Evolutionary conservation across 2,113 vertebrate species (phyloP).

Genomic region (Cyphomyrus discorhynchus): DNA sequence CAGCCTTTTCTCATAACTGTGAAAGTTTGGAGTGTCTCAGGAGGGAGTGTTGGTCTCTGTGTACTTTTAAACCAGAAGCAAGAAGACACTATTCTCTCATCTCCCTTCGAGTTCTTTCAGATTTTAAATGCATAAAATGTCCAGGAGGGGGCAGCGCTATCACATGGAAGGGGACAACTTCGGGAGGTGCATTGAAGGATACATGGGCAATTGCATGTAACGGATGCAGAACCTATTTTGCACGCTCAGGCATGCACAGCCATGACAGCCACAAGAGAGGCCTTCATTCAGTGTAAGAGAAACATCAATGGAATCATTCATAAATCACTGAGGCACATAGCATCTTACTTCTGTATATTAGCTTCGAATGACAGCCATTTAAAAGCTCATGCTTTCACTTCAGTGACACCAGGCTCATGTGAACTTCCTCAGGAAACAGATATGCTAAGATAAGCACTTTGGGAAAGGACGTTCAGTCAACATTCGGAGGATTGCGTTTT

Average conservation of each 20-base stretch:
- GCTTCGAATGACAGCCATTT: neutral
- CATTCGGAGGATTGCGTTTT: neutral
- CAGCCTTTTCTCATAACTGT: neutral
- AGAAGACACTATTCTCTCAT: neutral
- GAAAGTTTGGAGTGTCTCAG: neutral
- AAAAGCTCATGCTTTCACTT: neutral
- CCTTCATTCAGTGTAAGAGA: neutral
- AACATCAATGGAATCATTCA: neutral
- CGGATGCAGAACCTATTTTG: neutral
- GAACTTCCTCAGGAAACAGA: conserved; percentile 1
- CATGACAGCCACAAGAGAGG: neutral
- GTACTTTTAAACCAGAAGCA: neutral
- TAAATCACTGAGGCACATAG: neutral
- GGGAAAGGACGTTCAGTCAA: neutral
- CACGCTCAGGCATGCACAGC: neutral
- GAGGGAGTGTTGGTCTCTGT: neutral
- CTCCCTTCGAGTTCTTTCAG: neutral
- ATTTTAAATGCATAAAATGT: neutral
- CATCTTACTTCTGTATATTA: neutral
- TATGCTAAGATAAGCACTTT: neutral
- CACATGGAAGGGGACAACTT: neutral
- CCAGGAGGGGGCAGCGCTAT: neutral
- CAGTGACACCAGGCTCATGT: neutral
- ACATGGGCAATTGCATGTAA: neutral
- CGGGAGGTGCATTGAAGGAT: neutral